phyloP scores from a whole-genome alignment of 2,113 vertebrate species.

The Smithornis capensis region DNA sequence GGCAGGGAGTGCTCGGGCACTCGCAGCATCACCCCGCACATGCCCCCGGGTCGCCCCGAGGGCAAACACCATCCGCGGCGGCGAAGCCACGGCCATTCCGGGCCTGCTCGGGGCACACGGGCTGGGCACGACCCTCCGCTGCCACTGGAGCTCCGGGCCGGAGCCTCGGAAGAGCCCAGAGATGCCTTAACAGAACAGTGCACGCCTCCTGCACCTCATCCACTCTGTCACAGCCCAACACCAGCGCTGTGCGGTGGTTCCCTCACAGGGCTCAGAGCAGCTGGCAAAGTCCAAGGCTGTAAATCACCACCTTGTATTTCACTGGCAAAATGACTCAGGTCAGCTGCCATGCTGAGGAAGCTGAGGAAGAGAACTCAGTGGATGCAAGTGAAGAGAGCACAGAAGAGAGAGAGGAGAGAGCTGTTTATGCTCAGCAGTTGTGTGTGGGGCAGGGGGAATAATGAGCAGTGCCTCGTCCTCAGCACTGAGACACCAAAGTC shows the following conservation, averaged over 20 bases:
- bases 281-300: not conserved
- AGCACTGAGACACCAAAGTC: not conserved
- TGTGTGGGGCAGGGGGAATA: accelerated
- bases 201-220: accelerated
- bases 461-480: not conserved
- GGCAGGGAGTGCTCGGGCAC: not conserved
- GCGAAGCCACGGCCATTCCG: not conserved
- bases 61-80: not conserved
- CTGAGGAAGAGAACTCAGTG: not conserved
- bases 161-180: not conserved
- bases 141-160: not conserved
- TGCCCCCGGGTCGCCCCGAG: not conserved
- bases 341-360: not conserved
- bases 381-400: accelerated
- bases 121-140: not conserved
- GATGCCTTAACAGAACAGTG: not conserved
- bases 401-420: not conserved
- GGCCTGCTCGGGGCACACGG: not conserved
- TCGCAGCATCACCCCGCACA: not conserved
- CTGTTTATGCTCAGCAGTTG: not conserved
- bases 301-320: not conserved
- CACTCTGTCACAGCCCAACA: accelerated
- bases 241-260: accelerated
- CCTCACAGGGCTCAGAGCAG: not conserved
- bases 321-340: accelerated